Percentiles rank a stretch among this genome's conserved stretches.
phyloP scores from a whole-genome alignment of 2,113 vertebrate genomes.

The Sinocyclocheilus maitianheensis region DNA sequence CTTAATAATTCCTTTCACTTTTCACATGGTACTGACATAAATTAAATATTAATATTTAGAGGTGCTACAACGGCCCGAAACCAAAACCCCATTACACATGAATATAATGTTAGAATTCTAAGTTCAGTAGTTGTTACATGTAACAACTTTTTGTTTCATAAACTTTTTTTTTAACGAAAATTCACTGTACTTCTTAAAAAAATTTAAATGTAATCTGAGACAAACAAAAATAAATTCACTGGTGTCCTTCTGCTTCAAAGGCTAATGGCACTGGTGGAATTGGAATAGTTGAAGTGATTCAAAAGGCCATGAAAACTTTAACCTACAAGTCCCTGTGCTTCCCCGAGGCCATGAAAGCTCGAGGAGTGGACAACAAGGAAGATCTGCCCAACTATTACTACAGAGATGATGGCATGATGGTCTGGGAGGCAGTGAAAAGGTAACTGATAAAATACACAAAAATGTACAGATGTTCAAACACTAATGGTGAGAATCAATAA shows the following conservation, averaged over 20 bases:
- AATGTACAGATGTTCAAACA: background rate
- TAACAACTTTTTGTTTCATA: too few species aligned
- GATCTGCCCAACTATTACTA: slow-evolving; percentile 71
- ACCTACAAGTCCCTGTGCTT: slow-evolving; percentile 71
- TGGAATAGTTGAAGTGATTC: background rate
- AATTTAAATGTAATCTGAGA: background rate
- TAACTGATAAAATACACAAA: slow-evolving; percentile 16
- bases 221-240: background rate
- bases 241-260: background rate
- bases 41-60: too few species aligned
- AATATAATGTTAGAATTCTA: too few species aligned
- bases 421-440: slow-evolving; percentile 72
- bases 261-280: background rate
- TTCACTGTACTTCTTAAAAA: too few species aligned
- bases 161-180: too few species aligned
- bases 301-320: background rate
- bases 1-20: too few species aligned
- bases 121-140: too few species aligned
- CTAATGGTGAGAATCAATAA: background rate
- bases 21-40: too few species aligned
- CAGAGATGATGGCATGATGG: slow-evolving; percentile 69
- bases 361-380: slow-evolving; percentile 57
- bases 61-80: too few species aligned
- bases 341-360: slow-evolving; percentile 67
- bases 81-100: too few species aligned